Evolutionary conservation across 92 coral and sea anemone genomes (phyloP).

Genomic region (Galaxea fascicularis): DNA sequence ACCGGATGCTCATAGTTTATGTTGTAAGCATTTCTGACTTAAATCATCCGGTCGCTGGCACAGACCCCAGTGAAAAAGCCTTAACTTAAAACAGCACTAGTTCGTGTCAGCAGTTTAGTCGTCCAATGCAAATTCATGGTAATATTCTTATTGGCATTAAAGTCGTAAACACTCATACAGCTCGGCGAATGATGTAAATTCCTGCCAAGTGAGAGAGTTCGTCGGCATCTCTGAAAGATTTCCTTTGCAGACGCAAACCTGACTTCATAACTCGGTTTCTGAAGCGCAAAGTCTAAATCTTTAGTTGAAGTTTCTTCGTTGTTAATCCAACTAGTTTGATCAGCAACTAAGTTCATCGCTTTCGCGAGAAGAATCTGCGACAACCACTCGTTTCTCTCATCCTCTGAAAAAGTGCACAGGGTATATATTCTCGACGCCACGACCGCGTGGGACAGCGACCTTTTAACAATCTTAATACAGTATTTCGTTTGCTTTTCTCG

Average conservation of each 20-base stretch:
- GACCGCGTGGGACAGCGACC: conserved; percentile 29
- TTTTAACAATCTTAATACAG: conserved; percentile 80
- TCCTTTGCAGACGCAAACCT: conserved; percentile 63
- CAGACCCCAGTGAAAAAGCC: background rate
- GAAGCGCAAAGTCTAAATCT: conserved; percentile 40
- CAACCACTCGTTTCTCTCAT: conserved; percentile 85
- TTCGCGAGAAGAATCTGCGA: conserved; percentile 85
- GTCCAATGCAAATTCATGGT: background rate
- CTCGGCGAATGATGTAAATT: conserved; percentile 28
- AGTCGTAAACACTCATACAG: conserved; percentile 30
- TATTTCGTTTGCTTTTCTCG: conserved; percentile 73
- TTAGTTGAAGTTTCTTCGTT: conserved; percentile 1
- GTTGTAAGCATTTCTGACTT: background rate
- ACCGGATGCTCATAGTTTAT: background rate
- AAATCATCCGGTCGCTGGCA: background rate
- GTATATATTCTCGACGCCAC: conserved; percentile 7
- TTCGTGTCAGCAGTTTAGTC: background rate
- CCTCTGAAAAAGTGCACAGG: conserved; percentile 60
- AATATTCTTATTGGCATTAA: conserved; percentile 2
- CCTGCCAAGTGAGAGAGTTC: conserved; percentile 55
- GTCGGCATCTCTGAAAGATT: conserved; percentile 67
- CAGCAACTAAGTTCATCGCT: conserved; percentile 75
- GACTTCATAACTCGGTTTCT: conserved; percentile 8
- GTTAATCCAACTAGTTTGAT: conserved; percentile 72
- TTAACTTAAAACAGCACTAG: background rate